Percentiles rank a stretch among this genome's conserved stretches.
These are phyloP conservation scores for Junonia oenone DNA, from an alignment of 2,888 invertebrate genomes.

Conservation along the genomic window DNA sequence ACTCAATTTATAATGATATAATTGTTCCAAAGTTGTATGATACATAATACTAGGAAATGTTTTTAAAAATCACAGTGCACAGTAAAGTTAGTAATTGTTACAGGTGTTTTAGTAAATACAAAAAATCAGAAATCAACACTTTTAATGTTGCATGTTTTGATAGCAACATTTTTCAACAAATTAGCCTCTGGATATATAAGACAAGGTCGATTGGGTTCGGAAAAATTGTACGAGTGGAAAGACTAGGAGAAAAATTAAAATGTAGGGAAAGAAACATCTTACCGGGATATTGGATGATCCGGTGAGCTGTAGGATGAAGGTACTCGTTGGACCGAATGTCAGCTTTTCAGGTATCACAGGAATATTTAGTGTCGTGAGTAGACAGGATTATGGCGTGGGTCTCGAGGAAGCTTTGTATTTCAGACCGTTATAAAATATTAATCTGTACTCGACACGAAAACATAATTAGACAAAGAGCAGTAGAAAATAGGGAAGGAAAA, in stretches of 20 bases:
- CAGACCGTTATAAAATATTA: conserved; percentile 25
- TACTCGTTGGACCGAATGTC: conserved; percentile 66
- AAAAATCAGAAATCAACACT: too few species aligned
- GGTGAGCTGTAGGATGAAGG: conserved; percentile 74
- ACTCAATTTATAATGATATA: too few species aligned
- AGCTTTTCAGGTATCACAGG: conserved; percentile 70
- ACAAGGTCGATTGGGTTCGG: neutral
- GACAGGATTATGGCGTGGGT: conserved; percentile 74
- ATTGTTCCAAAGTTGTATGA: too few species aligned
- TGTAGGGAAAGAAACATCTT: conserved; percentile 69
- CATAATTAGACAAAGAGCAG: conserved; percentile 24
- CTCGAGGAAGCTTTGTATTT: conserved; percentile 62
- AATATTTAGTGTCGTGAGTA: conserved; percentile 62
- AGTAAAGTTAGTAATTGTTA: too few species aligned
- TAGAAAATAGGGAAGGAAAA: conserved; percentile 37
- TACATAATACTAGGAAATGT: too few species aligned
- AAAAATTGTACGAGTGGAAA: conserved; percentile 37
- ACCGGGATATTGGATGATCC: conserved; percentile 76
- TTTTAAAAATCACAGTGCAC: too few species aligned
- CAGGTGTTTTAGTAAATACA: too few species aligned
- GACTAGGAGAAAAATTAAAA: conserved; percentile 67
- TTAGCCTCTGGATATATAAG: too few species aligned
- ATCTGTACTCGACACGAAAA: conserved; percentile 30
- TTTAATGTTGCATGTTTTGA: neutral
- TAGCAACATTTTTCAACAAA: too few species aligned